Base-by-base conservation (phyloP, 2,113 vertebrate genomes). In the Bungarus multicinctus region DNA sequence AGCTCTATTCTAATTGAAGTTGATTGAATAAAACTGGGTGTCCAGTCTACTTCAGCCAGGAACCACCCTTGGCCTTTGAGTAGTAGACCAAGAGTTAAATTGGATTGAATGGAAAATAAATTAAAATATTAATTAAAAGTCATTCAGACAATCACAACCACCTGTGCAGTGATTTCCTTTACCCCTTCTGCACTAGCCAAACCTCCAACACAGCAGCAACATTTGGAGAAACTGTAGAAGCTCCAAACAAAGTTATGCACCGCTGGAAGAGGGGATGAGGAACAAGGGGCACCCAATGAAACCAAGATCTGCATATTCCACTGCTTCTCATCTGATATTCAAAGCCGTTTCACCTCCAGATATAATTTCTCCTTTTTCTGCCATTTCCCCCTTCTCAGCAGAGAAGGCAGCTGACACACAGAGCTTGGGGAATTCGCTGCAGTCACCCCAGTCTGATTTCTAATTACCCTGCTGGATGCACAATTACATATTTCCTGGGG, bases 401-500 rank as follows among this genome's bases (percentile, higher is more conserved):
- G 93, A 85, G 87, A 92, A 90, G 25, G 2, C 50, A 6, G 16
- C 94, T 85, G 0, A 39, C 92, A 88, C 92, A 92, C 86, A 2
- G 10, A 0, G 14, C 94, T 95, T 23, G 23, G 95, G 93, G 95
- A 96, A 95, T 96, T 94, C 5, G 64, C 91, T 95, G 89, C 95
- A 92, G 90, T 91, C 69, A 91, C 94, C 95, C 69, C 9, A 58
- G 53, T 94, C 95, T 95, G 96, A 95, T 95, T 96, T 95, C 95
- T 96, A 96, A 97, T 97, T 97, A 94, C 27, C 92, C 96, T 95
- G 95, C 95, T 95, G 92, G 96, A 96, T 92, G 95, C 96, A 93
- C 0, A 0, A 92, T 93, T 94, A 95, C 95, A 95, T 93, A 95
- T 96, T 93, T 97, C 97, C 96, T 97, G 94, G 93, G 95, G 96